Evolutionary conservation across 2,113 vertebrate species (phyloP), one percentile per base, ranked within the genome.

Genomic region (Hippoglossus stenolepis): DNA sequence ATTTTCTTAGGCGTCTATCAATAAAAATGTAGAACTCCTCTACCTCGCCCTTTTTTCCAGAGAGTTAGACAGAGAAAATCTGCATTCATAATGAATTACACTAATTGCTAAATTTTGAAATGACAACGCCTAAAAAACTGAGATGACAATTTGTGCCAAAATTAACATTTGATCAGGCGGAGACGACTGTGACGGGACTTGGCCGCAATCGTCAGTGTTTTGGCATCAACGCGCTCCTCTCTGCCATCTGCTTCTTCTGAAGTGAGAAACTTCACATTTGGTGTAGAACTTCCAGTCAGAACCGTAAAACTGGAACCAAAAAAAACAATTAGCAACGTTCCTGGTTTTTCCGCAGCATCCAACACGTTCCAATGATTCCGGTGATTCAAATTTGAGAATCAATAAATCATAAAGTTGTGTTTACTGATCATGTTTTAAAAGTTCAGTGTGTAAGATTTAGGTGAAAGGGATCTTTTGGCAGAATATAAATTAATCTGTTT

Each of bases 171-270:
- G 49, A 51, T 51, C 59, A 83, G 56, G 49, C 57, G n/a, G 69
- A 72, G 53, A 59, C 40, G 83, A 72, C 61, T 18, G 65, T 43
- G 72, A 64, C 62, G 9, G 14, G 77, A 24, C 56, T 76, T 77
- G 85, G 75, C 70, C 35, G 21, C 20, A 61, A 24, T 72, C 54
- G 45, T 69, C 20, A n/a, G 69, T 67, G 65, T 56, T 79, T 67
- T 80, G 61, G 77, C 85, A 31, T 66, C 40, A 15, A 2, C 35
- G n/a, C 54, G 0, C 49, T 69, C 54, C 17, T 43, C 65, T 65
- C 76, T 66, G 80, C 83, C 83, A 85, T 87, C 87, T 83, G 82
- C 68, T 83, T 85, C 64, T 51, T 73, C 64, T 65, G 67, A 79
- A 56, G 53, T 73, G 73, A 66, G 73, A 85, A 66, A 64, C 28